phyloP scores from a whole-genome alignment of 2,888 invertebrate species.

The Drosophila anceps region DNA sequence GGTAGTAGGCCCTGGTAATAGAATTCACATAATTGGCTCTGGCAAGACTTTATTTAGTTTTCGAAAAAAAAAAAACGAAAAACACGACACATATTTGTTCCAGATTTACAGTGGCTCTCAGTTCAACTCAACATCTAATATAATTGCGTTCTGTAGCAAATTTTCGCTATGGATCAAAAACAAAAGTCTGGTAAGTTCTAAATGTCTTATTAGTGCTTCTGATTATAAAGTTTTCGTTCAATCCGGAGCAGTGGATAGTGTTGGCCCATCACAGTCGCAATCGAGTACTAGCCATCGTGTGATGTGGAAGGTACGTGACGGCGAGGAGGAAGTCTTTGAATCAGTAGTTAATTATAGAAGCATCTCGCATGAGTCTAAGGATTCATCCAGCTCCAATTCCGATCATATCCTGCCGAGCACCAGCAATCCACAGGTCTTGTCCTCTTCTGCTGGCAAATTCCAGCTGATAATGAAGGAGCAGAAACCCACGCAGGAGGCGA shows the following conservation, averaged over 20 bases:
- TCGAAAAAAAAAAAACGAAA: conserved; percentile 1
- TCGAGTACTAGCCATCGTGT: conserved; percentile 62
- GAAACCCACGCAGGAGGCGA: not conserved
- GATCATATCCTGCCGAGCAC: conserved; percentile 5
- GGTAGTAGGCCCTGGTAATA: conserved; percentile 35
- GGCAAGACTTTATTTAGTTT: conserved; percentile 11
- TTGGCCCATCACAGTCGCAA: conserved; percentile 42
- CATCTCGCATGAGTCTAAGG: not conserved
- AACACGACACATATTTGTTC: conserved; percentile 22
- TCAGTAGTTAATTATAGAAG: conserved; percentile 63
- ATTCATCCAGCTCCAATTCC: conserved; percentile 11
- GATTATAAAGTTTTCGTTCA: not conserved
- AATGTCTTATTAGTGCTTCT: not conserved
- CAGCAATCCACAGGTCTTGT: conserved; percentile 3
- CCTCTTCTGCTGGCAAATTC: not conserved
- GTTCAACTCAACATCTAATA: conserved; percentile 27
- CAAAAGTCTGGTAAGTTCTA: conserved; percentile 58
- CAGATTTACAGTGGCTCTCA: conserved; percentile 25
- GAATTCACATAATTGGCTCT: not conserved
- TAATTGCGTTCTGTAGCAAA: conserved; percentile 13
- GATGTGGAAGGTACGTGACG: conserved; percentile 57
- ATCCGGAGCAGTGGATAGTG: conserved; percentile 38
- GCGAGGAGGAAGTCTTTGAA: conserved; percentile 63
- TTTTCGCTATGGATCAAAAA: conserved; percentile 51
- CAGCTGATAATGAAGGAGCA: conserved; percentile 3